Evolutionary conservation across 2,797 vertebrate species (phyloP), one percentile per base, ranked within the genome.

Genomic region (Parotocinclus haroldoi): DNA sequence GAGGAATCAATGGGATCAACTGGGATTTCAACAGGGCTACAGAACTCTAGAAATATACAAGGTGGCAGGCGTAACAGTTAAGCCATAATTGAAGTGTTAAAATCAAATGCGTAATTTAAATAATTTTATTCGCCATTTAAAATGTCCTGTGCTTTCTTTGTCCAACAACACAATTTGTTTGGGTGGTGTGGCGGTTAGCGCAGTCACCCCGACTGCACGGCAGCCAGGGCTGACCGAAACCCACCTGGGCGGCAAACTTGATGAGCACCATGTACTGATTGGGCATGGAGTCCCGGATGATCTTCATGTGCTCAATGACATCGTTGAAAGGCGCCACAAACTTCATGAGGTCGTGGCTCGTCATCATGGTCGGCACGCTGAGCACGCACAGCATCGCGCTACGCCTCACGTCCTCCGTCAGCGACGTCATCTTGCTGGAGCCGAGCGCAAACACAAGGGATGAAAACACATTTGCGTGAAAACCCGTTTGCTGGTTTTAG

Each of bases 221-320:
- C 2, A 27, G 27, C 27, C 27, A 27, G 27, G n/a, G 27, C 27
- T 27, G 27, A 2, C 27, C 27, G 27, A 2, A 49, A 55, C 84
- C 85, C 68, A 96, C 96, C 94, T 99, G 96, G 0, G 88, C 80
- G 62, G 91, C 91, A 68, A 99, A 99, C 81, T 97, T 95, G 71
- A 99, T 92, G 72, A 99, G 90, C 72, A 95, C 95, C 96, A 99
- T 99, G 82, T 99, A 99, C 76, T 98, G 96, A 85, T 99, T 99
- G 0, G 95, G 96, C 17, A 93, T 98, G 42, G 96, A 97, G 84
- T 99, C 96, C 13, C 95, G 85, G 78, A 99, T 98, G 84, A 99
- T 96, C 87, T 99, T 99, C 96, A 99, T 98, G 80, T 99, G 96
- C 83, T 98, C 96, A 16, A 98, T 98, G 37, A 95, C 96, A 0